These are phyloP conservation scores for Andrena bicolor DNA, from an alignment of 2,888 invertebrate species.

Conservation along the genomic window DNA sequence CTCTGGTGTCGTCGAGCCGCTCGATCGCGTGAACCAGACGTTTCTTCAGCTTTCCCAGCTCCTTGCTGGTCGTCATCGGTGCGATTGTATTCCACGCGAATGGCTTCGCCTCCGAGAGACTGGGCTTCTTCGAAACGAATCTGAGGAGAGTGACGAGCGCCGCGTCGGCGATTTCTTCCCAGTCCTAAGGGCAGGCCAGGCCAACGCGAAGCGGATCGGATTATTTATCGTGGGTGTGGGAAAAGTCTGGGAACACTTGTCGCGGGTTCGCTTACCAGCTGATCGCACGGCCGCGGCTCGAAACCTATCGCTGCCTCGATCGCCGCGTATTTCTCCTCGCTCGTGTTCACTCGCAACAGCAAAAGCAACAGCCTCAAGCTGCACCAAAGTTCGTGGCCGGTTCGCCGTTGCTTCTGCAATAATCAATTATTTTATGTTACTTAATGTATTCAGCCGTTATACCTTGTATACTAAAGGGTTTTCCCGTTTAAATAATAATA, in stretches of 20 bases:
- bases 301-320: conserved; percentile 80
- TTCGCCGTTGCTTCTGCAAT: conserved; percentile 76
- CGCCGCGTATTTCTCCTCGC: conserved; percentile 76
- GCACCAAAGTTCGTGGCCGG: conserved; percentile 74
- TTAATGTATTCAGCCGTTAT: no score
- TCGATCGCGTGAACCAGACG: conserved; percentile 78
- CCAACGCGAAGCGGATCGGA: not conserved
- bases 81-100: conserved; percentile 83
- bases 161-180: conserved; percentile 92
- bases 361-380: conserved; percentile 75
- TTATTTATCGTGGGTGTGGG: no score
- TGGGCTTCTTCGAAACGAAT: conserved; percentile 88
- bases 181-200: conserved; percentile 86
- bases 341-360: conserved; percentile 74
- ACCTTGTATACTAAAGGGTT: no score
- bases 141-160: conserved; percentile 89
- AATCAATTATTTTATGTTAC: no score
- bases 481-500: no score
- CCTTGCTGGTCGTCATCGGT: conserved; percentile 77
- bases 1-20: conserved; percentile 69
- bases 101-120: conserved; percentile 81
- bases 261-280: conserved; percentile 72
- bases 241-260: no score
- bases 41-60: conserved; percentile 79
- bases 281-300: conserved; percentile 75